Evolutionary conservation across 2,888 invertebrate genomes (phyloP), one percentile per base, ranked within the genome.

Genomic region (Caenorhabditis japonica): DNA sequence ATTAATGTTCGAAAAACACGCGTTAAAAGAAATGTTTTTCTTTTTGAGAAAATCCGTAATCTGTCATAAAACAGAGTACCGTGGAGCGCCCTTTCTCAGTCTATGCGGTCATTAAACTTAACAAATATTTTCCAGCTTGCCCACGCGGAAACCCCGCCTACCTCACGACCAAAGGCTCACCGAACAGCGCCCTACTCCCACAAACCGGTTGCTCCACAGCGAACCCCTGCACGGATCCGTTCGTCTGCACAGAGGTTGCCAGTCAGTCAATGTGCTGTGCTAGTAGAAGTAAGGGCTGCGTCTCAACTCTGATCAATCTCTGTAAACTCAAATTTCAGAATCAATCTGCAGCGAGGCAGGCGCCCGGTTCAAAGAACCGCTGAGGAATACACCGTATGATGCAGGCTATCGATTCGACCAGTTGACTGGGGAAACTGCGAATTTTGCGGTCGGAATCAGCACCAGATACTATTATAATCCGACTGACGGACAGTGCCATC

Each of bases 381-480:
- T 60, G 0, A 39, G 80, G 7, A 38, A 38, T 12, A 64, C 73
- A 0, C 80, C 80, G 1, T 80, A 76, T 46, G 80, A 80, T 30
- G 59, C 80, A 1, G 80, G 80, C n/a, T 62, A 75, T 34, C 58
- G 77, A 51, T 80, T 80, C 38, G 80, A 80, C 34, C 80, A 80
- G 15, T 33, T 80, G 4, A 80, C 80, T 8, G 80, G 80, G 3
- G 80, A 80, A 39, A 52, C 68, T 4, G 80, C 79, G 0, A 77
- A 79, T 34, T 79, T 71, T 44, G 79, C 79, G 0, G 61, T 79
- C 27, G 77, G 80, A 46, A 72, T 77, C 8, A 72, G 74, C 19
- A 80, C 80, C 12, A 44, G 82, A 34, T 82, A 79, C 56, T 82
- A 79, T 41, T 82, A 80, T 55, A 80, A 82, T 51, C 77, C 80